Percentiles rank a stretch among this genome's conserved stretches.
These are phyloP conservation scores for Volucella inflata DNA, from an alignment of 2,888 invertebrate genomes.

Conservation along the genomic window DNA sequence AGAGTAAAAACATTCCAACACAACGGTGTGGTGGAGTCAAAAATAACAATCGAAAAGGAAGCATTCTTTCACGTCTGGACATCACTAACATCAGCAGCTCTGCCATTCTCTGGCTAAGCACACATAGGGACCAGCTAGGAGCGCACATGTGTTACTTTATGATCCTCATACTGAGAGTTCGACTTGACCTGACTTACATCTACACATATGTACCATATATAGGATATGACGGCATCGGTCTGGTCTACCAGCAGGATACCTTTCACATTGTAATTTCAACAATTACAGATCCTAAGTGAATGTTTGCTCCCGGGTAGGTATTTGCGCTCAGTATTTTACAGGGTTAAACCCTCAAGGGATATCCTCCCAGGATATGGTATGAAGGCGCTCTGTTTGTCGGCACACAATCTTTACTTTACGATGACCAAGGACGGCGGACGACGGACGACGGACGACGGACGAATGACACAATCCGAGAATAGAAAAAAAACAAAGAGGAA, in stretches of 20 bases:
- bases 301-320: constrained; percentile 56
- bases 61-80: constrained; percentile 17
- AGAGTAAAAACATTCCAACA: neutral
- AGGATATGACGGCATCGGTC: constrained; percentile 13
- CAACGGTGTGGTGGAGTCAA: constrained; percentile 5
- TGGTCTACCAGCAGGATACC: constrained; percentile 49
- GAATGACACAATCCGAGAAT: neutral
- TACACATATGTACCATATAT: too few relatives aligned
- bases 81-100: neutral
- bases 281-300: constrained; percentile 67
- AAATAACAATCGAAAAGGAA: constrained; percentile 27
- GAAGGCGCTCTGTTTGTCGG: neutral
- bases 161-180: neutral
- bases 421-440: constrained; percentile 28
- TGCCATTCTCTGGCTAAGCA: constrained; percentile 17
- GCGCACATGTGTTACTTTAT: constrained; percentile 40
- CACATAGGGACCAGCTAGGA: constrained; percentile 16
- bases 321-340: constrained; percentile 36
- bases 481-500: neutral
- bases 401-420: constrained; percentile 46
- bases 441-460: neutral
- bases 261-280: constrained; percentile 50
- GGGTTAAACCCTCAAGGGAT: constrained; percentile 36
- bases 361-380: neutral
- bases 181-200: constrained; percentile 28